A percentile compares a stretch with the other conserved stretches of the same genome.
These are phyloP conservation scores for Chrysopa pallens DNA, from an alignment of 1,140 invertebrate genomes.

Conservation along the genomic window DNA sequence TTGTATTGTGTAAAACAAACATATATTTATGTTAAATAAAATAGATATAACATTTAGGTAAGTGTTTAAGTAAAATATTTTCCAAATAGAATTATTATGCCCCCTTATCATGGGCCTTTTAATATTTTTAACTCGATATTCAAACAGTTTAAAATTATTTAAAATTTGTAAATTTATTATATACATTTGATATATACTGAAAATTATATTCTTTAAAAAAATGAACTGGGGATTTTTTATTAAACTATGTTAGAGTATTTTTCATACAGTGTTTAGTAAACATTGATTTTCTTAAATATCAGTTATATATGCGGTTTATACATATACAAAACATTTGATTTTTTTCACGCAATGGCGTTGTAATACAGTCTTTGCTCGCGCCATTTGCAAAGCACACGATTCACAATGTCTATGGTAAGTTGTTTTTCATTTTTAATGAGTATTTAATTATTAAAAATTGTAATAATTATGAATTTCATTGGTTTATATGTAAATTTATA, in stretches of 20 bases:
- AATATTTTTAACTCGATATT: not conserved
- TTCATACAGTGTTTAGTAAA: not conserved
- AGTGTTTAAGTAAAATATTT: not conserved
- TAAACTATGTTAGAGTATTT: not conserved
- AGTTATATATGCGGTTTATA: not conserved
- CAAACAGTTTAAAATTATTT: not conserved
- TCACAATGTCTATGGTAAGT: constrained; percentile 25
- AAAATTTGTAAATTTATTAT: not conserved
- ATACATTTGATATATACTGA: not conserved
- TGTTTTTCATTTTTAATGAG: constrained; percentile 3
- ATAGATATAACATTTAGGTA: too few species aligned
- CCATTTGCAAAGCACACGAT: constrained; percentile 25
- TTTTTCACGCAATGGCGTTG: not conserved
- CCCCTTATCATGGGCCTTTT: not conserved
- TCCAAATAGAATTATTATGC: not conserved
- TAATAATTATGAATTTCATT: constrained; percentile 6
- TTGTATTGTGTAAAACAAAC: not conserved
- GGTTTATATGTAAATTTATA: constrained; percentile 5
- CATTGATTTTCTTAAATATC: not conserved
- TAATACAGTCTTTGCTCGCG: constrained; percentile 9
- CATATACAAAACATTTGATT: not conserved
- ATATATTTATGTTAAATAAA: not conserved
- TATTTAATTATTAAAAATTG: constrained; percentile 2
- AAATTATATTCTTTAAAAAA: not conserved
- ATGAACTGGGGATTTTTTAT: not conserved